Evolutionary conservation across 1,140 invertebrate genomes (phyloP).

Genomic region (Maconellicoccus hirsutus): DNA sequence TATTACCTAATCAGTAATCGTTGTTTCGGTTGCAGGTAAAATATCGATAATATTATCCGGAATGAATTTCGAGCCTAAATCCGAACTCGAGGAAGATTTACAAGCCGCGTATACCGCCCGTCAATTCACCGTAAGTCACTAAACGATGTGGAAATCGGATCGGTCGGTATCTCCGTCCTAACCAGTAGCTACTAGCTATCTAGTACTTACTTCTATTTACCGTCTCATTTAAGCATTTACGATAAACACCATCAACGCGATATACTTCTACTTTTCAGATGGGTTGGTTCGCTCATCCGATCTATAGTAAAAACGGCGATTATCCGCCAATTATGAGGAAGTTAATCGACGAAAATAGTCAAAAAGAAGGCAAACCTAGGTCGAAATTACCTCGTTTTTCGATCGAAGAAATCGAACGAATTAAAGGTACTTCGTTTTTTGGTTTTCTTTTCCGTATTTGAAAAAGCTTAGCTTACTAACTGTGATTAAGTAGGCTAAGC

Average conservation of each 20-base stretch:
- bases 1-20: too few species aligned
- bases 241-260: too few species aligned
- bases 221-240: background rate
- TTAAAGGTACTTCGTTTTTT: constrained; percentile 40
- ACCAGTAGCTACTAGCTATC: too few species aligned
- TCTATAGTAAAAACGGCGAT: constrained; percentile 45
- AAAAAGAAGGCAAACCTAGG: constrained; percentile 39
- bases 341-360: constrained; percentile 42
- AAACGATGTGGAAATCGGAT: too few species aligned
- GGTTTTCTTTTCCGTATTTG: too few species aligned
- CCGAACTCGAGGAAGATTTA: background rate
- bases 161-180: too few species aligned
- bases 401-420: constrained; percentile 40
- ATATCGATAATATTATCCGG: background rate
- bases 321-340: constrained; percentile 48
- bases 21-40: background rate
- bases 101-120: background rate
- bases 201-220: background rate
- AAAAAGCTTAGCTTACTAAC: too few species aligned
- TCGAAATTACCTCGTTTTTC: constrained; percentile 50
- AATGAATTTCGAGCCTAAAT: constrained; percentile 3
- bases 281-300: constrained; percentile 48
- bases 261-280: constrained; percentile 32
- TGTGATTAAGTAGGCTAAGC: too few species aligned
- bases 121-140: constrained; percentile 4